phyloP scores from a whole-genome alignment of 2,113 vertebrate species.

The Xyrauchen texanus region DNA sequence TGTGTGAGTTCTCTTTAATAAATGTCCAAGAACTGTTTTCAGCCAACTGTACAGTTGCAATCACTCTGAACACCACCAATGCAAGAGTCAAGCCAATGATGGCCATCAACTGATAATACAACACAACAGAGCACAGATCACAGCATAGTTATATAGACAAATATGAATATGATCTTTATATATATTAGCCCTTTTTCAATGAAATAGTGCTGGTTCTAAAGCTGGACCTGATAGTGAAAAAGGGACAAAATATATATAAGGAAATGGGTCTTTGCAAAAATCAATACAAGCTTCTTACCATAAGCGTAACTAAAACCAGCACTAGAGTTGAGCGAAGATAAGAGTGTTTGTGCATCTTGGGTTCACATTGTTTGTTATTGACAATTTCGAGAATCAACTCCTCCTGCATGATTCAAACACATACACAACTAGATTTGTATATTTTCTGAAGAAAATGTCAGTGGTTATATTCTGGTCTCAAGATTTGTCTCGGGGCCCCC shows the following conservation, averaged over 20 bases:
- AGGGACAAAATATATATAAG: too few species aligned
- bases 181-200: too few species aligned
- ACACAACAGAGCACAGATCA: neutral
- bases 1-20: constrained; percentile 74
- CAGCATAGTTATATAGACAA: too few species aligned
- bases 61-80: constrained; percentile 86
- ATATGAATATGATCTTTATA: too few species aligned
- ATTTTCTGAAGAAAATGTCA: neutral
- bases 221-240: too few species aligned
- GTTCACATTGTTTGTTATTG: constrained; percentile 41
- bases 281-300: constrained; percentile 64
- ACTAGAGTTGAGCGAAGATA: constrained; percentile 71
- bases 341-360: constrained; percentile 68
- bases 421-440: constrained; percentile 4
- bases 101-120: constrained; percentile 49
- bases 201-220: too few species aligned
- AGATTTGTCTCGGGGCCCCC: too few species aligned
- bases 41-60: constrained; percentile 72
- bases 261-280: too few species aligned
- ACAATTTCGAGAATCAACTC: constrained; percentile 72
- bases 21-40: constrained; percentile 59
- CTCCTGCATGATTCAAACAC: constrained; percentile 41
- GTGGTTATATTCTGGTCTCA: too few species aligned
- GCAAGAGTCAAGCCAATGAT: constrained; percentile 46
- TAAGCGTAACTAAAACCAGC: constrained; percentile 70